These are phyloP conservation scores for Salvelinus namaycush DNA, from an alignment of 2,113 vertebrate species.

Conservation along the genomic window DNA sequence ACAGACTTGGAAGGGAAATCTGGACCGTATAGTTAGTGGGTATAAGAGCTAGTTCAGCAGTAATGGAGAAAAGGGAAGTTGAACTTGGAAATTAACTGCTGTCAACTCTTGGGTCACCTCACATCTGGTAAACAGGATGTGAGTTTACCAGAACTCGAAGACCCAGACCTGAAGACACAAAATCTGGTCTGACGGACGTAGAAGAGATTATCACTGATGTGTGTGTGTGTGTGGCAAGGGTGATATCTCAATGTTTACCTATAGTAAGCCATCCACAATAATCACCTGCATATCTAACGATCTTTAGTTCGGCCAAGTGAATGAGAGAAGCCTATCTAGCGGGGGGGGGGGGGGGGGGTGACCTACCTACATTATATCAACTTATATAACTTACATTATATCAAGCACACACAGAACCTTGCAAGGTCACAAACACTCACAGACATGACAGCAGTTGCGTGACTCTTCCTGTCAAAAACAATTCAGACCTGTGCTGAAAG, in stretches of 20 bases:
- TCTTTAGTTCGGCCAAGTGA: neutral
- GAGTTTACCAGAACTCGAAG: neutral
- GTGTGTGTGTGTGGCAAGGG: no score
- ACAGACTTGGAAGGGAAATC: no score
- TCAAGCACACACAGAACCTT: neutral
- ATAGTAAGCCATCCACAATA: neutral
- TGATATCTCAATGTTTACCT: neutral
- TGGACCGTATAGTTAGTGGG: no score
- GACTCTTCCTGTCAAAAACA: constrained; percentile 4
- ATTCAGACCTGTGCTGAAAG: constrained; percentile 11
- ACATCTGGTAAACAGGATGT: constrained; percentile 16
- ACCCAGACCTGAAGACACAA: neutral
- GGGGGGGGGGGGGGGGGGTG: neutral
- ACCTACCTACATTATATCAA: neutral
- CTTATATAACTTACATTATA: neutral
- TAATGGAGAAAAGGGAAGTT: constrained; percentile 44
- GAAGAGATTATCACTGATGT: no score
- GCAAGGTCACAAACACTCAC: neutral
- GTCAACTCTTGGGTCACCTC: neutral
- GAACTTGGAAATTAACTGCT: constrained; percentile 11
- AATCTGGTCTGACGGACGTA: neutral
- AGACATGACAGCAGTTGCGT: constrained; percentile 36
- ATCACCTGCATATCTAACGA: neutral
- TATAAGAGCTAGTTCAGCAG: neutral
- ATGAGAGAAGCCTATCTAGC: neutral